A percentile compares a stretch with the other conserved stretches of the same genome.
These are phyloP conservation scores for Apamea epomidion DNA, from an alignment of 2,888 invertebrate genomes.

Conservation along the genomic window DNA sequence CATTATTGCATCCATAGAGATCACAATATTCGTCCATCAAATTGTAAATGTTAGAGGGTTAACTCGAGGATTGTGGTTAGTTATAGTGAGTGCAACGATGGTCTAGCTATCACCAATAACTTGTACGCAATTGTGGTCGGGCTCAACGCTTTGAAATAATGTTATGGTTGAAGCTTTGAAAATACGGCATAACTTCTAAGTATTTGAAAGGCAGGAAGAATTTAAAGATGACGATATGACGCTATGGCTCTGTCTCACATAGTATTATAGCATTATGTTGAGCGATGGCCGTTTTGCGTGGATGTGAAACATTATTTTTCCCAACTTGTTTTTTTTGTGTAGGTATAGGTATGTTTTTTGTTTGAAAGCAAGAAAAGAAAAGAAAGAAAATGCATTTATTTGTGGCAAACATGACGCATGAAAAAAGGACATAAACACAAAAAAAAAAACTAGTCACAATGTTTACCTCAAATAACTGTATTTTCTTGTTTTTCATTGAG, in stretches of 20 bases:
- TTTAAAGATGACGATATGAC: neutral
- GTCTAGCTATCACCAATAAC: conserved; percentile 38
- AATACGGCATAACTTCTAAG: neutral
- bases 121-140: conserved; percentile 44
- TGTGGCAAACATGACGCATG: too few relatives aligned
- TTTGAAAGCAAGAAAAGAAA: too few relatives aligned
- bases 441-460: too few relatives aligned
- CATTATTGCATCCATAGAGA: conserved; percentile 1
- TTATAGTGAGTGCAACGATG: conserved; percentile 23
- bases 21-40: conserved; percentile 14
- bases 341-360: neutral
- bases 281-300: neutral
- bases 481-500: neutral
- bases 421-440: too few relatives aligned
- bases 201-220: neutral
- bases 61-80: conserved; percentile 38
- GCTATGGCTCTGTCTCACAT: neutral
- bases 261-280: neutral
- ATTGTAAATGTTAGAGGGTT: neutral
- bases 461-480: neutral
- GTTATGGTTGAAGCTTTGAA: conserved; percentile 8
- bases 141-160: conserved; percentile 11
- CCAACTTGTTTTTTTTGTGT: neutral
- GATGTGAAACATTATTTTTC: neutral
- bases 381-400: too few relatives aligned